Evolutionary conservation across 2,888 invertebrate species (phyloP), one percentile per base, ranked within the genome.

Genomic region (Autographa gamma): DNA sequence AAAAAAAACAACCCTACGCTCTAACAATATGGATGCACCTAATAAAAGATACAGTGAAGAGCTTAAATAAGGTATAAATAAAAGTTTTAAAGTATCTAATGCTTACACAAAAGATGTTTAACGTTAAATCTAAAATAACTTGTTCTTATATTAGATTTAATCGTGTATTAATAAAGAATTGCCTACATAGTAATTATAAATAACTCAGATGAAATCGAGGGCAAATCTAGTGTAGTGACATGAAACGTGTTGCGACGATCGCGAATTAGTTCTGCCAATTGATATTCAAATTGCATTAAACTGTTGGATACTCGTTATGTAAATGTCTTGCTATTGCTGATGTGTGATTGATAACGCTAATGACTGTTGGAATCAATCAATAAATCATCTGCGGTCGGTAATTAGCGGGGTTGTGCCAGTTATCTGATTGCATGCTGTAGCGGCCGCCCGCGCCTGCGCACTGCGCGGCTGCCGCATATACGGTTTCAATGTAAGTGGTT

Each of bases 281-380:
- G 63, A 79, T 70, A 81, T 84, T 79, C 48, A 73, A 82, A 79
- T 74, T 56, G 59, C 58, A 32, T 64, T 32, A 8, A 32, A 58
- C 25, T 71, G 48, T 67, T 69, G 34, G 61, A 62, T 64, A 63
- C 72, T 7, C 66, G 72, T 71, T 81, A 81, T 82, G 75, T 63
- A 74, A 81, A 82, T 82, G 65, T 54, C 63, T 65, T 60, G 69
- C 73, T 69, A 79, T 34, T 11, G 52, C 58, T 56, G 73, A 71
- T 66, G 64, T 66, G 62, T 69, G 79, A 79, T 81, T 75, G 73
- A 76, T 76, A 67, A 72, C 65, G 7, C 52, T 77, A 74, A 83
- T 77, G 66, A 75, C 63, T 66, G 62, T 63, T 14, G 52, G 54
- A 59, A 72, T 69, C 58, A 58, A 71, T 73, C 70, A 66, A 74